phyloP scores from a whole-genome alignment of 2,113 vertebrate genomes.

The Petrocephalus zakoni region DNA sequence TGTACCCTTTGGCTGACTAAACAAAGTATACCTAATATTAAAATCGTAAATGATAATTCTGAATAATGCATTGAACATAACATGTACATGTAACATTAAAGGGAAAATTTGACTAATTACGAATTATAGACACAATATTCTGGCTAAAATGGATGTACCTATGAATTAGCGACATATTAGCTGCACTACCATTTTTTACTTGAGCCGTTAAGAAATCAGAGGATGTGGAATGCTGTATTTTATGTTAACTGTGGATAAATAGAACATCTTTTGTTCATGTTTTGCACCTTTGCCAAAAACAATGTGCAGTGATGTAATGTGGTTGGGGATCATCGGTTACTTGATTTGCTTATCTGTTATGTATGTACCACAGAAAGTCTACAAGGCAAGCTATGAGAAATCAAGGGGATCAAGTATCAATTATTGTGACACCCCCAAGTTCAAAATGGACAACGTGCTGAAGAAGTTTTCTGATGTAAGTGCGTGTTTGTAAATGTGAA shows the following conservation, averaged over 20 bases:
- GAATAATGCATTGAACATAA: not conserved
- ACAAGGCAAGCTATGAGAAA: conserved; percentile 83
- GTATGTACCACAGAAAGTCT: conserved; percentile 73
- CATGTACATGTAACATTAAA: not conserved
- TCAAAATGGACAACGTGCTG: conserved; percentile 76
- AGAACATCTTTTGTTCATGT: not conserved
- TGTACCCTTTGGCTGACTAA: not conserved
- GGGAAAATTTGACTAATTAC: not conserved
- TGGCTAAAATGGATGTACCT: not conserved
- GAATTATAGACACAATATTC: not conserved
- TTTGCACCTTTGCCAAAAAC: too few relatives aligned
- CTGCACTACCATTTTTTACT: not conserved
- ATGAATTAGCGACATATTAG: not conserved
- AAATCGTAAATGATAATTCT: not conserved
- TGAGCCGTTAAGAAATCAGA: not conserved
- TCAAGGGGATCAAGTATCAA: conserved; percentile 82
- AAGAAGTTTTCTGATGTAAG: conserved; percentile 80
- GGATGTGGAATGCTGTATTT: not conserved
- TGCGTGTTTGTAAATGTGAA: not conserved
- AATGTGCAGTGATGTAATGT: not conserved
- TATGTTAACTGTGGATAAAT: not conserved
- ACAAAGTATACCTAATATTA: not conserved
- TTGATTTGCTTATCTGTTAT: not conserved
- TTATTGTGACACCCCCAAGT: conserved; percentile 95
- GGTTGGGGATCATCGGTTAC: not conserved